Conservation (phyloP, 2,797 vertebrate genomes). For the Protonibea diacanthus region DNA sequence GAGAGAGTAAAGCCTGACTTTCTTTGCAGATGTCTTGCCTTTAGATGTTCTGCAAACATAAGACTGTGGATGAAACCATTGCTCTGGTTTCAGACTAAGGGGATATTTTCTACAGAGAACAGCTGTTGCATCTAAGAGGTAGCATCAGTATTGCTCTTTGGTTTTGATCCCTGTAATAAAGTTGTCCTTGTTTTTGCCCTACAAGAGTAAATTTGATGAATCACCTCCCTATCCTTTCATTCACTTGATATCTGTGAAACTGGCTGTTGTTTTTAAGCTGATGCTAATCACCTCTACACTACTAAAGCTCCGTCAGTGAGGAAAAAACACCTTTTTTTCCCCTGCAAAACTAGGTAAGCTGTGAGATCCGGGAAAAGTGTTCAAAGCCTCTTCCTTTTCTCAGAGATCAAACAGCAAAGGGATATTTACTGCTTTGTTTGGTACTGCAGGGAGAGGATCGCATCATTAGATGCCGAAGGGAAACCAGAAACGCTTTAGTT, state of each 20-base stretch:
- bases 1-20: not conserved
- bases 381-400: constrained; percentile 82
- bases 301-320: constrained; percentile 45
- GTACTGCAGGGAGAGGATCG: constrained; percentile 56
- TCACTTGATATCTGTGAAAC: not conserved
- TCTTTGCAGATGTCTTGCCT: not conserved
- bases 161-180: not conserved
- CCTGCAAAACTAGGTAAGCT: constrained; percentile 47
- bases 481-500: constrained; percentile 38
- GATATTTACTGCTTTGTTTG: constrained; percentile 84
- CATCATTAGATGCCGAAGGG: constrained; percentile 44
- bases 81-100: not conserved
- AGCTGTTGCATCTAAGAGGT: too few relatives aligned
- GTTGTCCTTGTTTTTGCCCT: not conserved
- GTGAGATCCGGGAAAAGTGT: constrained; percentile 76
- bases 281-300: constrained; percentile 13
- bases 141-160: not conserved
- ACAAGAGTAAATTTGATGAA: not conserved
- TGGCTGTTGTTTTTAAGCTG: not conserved
- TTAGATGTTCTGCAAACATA: not conserved
- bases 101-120: not conserved
- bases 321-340: constrained; percentile 70
- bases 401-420: constrained; percentile 76
- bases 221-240: not conserved
- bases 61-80: not conserved